phyloP scores from a whole-genome alignment of 1,140 invertebrate species.

The Plectrocnemia conspersa region DNA sequence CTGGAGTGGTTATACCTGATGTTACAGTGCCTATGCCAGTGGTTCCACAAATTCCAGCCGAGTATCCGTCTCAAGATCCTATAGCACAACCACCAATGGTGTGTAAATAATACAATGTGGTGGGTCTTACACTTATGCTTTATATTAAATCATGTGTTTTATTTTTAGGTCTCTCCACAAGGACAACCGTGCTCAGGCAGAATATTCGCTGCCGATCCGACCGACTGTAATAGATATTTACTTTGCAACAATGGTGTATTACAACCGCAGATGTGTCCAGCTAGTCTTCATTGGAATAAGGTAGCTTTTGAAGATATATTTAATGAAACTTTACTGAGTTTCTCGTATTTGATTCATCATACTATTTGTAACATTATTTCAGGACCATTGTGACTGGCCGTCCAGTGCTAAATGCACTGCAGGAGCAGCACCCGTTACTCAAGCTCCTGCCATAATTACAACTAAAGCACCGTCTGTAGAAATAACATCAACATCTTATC shows the following conservation, averaged over 20 bases:
- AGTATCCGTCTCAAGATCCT: background rate
- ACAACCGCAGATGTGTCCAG: conserved; percentile 62
- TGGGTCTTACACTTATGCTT: no score
- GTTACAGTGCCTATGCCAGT: background rate
- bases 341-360: conserved; percentile 9
- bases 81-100: background rate
- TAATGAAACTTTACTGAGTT: conserved; percentile 19
- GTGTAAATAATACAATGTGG: no score
- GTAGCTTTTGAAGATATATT: conserved; percentile 38
- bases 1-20: conserved; percentile 13
- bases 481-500: conserved; percentile 15
- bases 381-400: conserved; percentile 75
- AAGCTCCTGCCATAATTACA: conserved; percentile 26
- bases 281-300: conserved; percentile 69
- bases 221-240: conserved; percentile 75
- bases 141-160: background rate
- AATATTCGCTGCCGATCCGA: conserved; percentile 58
- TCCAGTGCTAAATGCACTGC: conserved; percentile 59
- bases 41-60: background rate
- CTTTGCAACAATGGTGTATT: conserved; percentile 69
- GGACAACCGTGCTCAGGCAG: conserved; percentile 52
- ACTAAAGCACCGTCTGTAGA: conserved; percentile 3
- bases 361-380: conserved; percentile 22
- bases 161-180: background rate
- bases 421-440: conserved; percentile 32